Conservation (phyloP, 2,113 vertebrate species). For the Polyodon spathula region DNA sequence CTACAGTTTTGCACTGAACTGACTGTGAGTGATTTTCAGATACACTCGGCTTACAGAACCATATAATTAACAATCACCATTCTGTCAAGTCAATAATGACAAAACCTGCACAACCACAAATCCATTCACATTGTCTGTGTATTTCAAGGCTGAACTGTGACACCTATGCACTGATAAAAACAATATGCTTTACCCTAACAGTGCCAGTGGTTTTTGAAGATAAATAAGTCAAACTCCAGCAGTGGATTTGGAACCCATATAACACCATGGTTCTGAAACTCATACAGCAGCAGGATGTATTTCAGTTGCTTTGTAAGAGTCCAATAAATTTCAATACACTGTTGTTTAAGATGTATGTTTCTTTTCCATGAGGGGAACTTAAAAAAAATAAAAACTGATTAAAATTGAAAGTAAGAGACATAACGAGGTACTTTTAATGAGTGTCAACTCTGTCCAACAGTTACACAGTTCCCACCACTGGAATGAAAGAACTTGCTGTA, state of each 20-base stretch:
- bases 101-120: constrained; percentile 1
- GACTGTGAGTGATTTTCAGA: not conserved
- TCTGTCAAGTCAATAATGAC: constrained; percentile 3
- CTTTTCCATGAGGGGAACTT: not conserved
- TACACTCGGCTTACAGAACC: not conserved
- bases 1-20: no score
- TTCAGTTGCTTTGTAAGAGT: no score
- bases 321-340: not conserved
- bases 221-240: no score
- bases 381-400: not conserved
- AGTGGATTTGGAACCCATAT: no score
- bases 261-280: no score
- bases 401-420: not conserved
- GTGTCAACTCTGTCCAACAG: not conserved
- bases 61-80: not conserved
- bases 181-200: no score
- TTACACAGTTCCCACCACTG: not conserved
- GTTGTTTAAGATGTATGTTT: no score
- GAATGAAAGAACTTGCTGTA: not conserved
- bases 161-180: not conserved
- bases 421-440: not conserved
- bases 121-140: not conserved
- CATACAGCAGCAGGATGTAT: no score
- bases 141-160: not conserved
- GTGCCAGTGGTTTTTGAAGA: no score